These are phyloP conservation scores for Tolypeutes matacus DNA, from an alignment of 2,797 vertebrate genomes.

Conservation along the genomic window DNA sequence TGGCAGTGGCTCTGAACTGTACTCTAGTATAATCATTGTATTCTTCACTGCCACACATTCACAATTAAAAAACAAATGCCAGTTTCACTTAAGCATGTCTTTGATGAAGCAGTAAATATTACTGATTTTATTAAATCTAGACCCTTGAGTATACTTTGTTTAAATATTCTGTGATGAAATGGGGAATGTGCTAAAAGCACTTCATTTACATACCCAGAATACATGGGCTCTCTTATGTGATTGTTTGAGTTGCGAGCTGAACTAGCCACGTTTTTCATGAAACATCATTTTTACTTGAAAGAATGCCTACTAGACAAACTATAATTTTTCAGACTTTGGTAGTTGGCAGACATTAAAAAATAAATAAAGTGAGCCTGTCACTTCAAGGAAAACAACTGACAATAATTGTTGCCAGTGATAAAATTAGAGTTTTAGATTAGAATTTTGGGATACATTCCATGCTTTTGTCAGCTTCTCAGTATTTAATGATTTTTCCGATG, in stretches of 20 bases:
- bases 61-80: not conserved
- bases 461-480: conserved; percentile 36
- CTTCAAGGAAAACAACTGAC: conserved; percentile 50
- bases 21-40: conserved; percentile 35
- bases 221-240: not conserved
- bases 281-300: conserved; percentile 55
- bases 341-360: conserved; percentile 62
- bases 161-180: conserved; percentile 14
- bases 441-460: conserved; percentile 57
- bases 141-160: not conserved
- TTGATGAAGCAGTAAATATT: conserved; percentile 32
- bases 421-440: conserved; percentile 68
- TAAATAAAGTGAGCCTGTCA: conserved; percentile 46
- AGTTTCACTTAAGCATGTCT: not conserved
- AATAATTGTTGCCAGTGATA: conserved; percentile 47
- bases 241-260: conserved; percentile 51
- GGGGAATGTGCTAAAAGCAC: conserved; percentile 23
- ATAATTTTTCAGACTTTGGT: conserved; percentile 62
- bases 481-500: conserved; percentile 41
- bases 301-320: conserved; percentile 18
- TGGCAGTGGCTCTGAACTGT: not conserved
- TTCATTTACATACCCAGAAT: not conserved
- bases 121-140: conserved; percentile 29
- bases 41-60: not conserved
- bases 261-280: conserved; percentile 35